A percentile compares a stretch with the other conserved stretches of the same genome.
Evolutionary conservation across 2,113 vertebrate species (phyloP).

Genomic region (Psilopsiagon aurifrons): DNA sequence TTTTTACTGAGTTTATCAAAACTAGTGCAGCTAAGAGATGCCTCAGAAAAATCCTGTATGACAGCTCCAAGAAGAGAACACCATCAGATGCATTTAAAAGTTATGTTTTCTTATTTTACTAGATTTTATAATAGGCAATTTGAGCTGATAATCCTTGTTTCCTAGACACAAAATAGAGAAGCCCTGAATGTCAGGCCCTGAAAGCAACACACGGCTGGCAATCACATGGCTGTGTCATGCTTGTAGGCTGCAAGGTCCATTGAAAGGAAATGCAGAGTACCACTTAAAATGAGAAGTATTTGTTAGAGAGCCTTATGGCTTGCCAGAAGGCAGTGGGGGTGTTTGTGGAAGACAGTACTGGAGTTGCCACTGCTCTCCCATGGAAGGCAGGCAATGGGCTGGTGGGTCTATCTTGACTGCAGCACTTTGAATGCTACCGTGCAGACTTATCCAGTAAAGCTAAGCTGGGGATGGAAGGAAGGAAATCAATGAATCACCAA

Average conservation of each 20-base stretch:
- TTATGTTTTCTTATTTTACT: neutral
- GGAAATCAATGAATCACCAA: conserved; percentile 54
- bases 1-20: neutral
- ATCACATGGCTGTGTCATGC: accelerated
- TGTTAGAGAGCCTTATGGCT: neutral
- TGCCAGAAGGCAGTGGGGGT: neutral
- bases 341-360: neutral
- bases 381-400: accelerated
- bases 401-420: neutral
- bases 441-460: neutral
- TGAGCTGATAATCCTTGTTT: neutral
- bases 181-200: neutral
- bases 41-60: neutral
- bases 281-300: neutral
- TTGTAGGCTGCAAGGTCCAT: neutral
- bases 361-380: neutral
- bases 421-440: accelerated
- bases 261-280: neutral
- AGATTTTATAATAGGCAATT: neutral
- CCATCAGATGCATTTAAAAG: neutral
- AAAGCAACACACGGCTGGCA: neutral
- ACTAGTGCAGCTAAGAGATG: neutral
- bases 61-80: neutral
- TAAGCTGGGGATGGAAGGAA: conserved; percentile 22
- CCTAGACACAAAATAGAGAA: neutral